Percentiles rank a stretch among this genome's conserved stretches.
phyloP scores from a whole-genome alignment of 1,140 invertebrate genomes.

The Brachionus paranguensis region DNA sequence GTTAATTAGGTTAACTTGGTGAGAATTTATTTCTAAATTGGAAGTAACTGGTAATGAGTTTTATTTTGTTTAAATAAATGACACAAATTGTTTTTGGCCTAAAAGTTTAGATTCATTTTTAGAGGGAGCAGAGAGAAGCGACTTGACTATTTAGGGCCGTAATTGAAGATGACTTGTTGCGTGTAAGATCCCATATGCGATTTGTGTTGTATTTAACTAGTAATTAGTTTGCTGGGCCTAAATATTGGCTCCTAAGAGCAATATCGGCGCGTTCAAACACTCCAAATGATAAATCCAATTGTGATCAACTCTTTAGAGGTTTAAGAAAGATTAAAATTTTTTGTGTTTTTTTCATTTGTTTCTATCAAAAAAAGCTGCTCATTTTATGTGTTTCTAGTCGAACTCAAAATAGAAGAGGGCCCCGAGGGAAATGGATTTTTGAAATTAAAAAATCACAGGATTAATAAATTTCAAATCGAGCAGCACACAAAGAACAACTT shows the following conservation, averaged over 20 bases:
- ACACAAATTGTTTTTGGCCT: neutral
- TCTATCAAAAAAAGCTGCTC: neutral
- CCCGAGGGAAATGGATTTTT: neutral
- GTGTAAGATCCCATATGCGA: neutral
- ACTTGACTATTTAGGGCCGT: neutral
- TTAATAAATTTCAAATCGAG: neutral
- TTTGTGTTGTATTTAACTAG: neutral
- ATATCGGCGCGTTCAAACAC: neutral
- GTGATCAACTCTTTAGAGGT: neutral
- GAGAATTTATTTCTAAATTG: neutral
- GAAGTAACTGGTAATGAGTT: neutral
- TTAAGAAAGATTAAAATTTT: slow-evolving; percentile 19
- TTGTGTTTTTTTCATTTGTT: neutral
- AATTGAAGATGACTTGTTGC: neutral
- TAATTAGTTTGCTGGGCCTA: neutral
- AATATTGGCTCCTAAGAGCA: neutral
- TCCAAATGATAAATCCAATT: slow-evolving; percentile 6
- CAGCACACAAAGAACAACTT: neutral
- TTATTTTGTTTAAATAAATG: neutral
- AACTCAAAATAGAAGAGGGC: neutral
- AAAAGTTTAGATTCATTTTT: neutral
- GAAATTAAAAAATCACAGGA: slow-evolving; percentile 1
- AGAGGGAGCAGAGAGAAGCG: neutral
- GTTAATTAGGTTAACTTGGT: neutral
- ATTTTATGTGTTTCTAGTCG: neutral